Percentiles rank a stretch among this genome's conserved stretches.
These are phyloP conservation scores for Papilio aristodemus DNA, from an alignment of 1,140 invertebrate species.

Conservation along the genomic window DNA sequence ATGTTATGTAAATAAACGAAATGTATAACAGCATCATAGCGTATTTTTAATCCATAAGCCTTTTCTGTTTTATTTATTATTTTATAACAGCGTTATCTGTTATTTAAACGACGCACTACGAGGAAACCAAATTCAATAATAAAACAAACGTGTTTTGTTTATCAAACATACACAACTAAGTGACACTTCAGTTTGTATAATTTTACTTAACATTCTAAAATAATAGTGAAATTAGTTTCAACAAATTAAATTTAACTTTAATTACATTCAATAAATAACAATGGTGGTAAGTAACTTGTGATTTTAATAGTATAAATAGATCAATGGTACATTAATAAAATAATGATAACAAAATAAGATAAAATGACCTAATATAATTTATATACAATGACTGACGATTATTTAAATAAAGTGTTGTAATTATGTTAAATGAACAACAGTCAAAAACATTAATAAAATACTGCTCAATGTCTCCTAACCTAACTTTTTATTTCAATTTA, in stretches of 20 bases:
- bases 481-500: background rate
- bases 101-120: background rate
- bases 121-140: background rate
- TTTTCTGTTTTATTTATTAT: background rate
- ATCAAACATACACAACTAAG: background rate
- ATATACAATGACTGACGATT: background rate
- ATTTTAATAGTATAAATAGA: background rate
- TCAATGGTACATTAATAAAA: background rate
- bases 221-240: background rate
- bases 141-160: constrained; percentile 13
- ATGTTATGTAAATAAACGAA: constrained; percentile 66
- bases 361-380: background rate
- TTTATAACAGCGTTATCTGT: constrained; percentile 36
- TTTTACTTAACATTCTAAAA: background rate
- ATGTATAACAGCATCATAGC: constrained; percentile 58
- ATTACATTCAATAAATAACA: background rate
- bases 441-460: background rate
- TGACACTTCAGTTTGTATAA: background rate
- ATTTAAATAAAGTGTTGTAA: background rate
- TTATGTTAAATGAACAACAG: too few relatives aligned
- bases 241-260: background rate
- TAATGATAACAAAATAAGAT: background rate
- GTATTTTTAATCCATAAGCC: constrained; percentile 41
- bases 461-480: background rate
- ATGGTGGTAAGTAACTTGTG: background rate